Evolutionary conservation across 2,888 invertebrate genomes (phyloP).

Genomic region (Nycteola revayana): DNA sequence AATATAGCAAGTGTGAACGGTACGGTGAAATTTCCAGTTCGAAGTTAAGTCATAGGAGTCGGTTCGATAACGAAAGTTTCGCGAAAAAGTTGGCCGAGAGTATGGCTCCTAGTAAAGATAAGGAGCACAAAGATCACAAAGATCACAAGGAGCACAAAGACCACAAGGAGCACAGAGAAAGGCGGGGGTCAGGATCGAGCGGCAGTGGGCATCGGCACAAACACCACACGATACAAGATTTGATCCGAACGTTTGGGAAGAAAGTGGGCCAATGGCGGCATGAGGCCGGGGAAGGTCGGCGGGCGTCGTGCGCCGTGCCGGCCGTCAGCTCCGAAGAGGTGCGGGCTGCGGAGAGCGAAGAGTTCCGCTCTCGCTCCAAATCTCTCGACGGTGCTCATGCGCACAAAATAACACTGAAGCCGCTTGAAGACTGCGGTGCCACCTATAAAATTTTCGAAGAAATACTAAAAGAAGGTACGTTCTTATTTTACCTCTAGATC

Average conservation of each 20-base stretch:
- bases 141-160: constrained; percentile 17
- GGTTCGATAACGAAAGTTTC: constrained; percentile 70
- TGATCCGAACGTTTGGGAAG: constrained; percentile 88
- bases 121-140: constrained; percentile 19
- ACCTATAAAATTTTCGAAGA: constrained; percentile 91
- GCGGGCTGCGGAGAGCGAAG: constrained; percentile 76
- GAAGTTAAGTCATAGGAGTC: constrained; percentile 55
- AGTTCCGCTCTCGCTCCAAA: constrained; percentile 89
- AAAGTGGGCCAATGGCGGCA: constrained; percentile 88
- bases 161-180: constrained; percentile 42
- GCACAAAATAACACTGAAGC: constrained; percentile 54
- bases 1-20: constrained; percentile 72
- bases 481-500: no score
- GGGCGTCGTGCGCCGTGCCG: constrained; percentile 68
- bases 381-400: constrained; percentile 86
- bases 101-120: constrained; percentile 43
- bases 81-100: constrained; percentile 65
- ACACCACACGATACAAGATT: constrained; percentile 88
- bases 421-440: constrained; percentile 88
- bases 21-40: constrained; percentile 74
- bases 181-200: constrained; percentile 65
- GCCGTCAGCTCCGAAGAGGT: constrained; percentile 70
- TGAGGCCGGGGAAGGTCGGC: constrained; percentile 73
- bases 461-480: constrained; percentile 83
- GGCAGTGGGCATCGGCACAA: constrained; percentile 70